These are phyloP conservation scores for Tetranychus piercei DNA, from an alignment of 2,888 invertebrate species.

Conservation along the genomic window DNA sequence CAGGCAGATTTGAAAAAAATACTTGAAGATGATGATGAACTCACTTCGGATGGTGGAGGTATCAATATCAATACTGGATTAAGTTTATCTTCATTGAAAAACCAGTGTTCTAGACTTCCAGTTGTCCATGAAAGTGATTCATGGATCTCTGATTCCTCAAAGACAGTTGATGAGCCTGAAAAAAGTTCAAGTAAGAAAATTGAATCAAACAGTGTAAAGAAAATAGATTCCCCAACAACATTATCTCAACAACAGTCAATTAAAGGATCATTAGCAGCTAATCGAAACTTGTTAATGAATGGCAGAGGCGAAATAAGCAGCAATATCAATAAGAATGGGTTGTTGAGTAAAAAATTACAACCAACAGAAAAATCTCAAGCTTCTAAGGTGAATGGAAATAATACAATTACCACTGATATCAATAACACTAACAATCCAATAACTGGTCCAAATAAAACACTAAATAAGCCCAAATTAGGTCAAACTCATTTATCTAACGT, in stretches of 20 bases:
- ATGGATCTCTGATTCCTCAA: slow-evolving; percentile 17
- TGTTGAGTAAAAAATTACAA: background rate
- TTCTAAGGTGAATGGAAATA: background rate
- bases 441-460: background rate
- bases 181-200: background rate
- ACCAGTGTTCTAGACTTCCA: slow-evolving; percentile 4
- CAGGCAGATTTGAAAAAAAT: slow-evolving; percentile 16
- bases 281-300: background rate
- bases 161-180: slow-evolving; percentile 8
- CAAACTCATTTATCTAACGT: background rate
- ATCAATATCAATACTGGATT: background rate
- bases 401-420: background rate
- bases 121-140: slow-evolving; percentile 19
- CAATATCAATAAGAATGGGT: background rate
- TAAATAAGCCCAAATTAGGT: background rate
- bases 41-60: background rate
- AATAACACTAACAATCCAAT: background rate
- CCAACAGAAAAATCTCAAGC: background rate
- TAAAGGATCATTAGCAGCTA: background rate
- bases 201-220: background rate
- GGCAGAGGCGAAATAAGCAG: background rate
- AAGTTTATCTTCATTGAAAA: background rate
- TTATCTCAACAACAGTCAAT: background rate
- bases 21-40: slow-evolving; percentile 13
- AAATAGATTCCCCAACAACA: background rate